Conservation (phyloP, 2,888 invertebrate species). For the Pyrgus malvae region DNA sequence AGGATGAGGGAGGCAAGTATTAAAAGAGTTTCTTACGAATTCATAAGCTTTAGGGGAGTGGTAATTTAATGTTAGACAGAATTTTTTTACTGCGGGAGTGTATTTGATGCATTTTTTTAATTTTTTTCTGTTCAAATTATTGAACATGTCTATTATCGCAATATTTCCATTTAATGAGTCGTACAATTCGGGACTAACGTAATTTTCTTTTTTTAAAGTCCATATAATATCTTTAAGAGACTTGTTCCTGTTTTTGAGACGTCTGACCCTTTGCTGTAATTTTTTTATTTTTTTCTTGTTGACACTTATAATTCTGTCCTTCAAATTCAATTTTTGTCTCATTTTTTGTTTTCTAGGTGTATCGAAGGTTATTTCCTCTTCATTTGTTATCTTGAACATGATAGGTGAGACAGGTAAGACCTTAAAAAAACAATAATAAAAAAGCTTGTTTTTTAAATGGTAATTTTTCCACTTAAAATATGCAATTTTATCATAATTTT, state of each 20-base stretch:
- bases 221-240: neutral
- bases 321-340: neutral
- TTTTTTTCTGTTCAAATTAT: constrained; percentile 9
- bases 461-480: no score
- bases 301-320: no score
- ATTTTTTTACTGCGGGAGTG: constrained; percentile 7
- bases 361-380: neutral
- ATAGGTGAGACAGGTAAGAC: no score
- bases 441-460: no score
- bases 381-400: no score
- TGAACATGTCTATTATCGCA: neutral
- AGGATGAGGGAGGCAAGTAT: constrained; percentile 1
- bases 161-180: constrained; percentile 9
- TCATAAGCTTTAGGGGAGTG: constrained; percentile 10
- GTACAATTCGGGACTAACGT: constrained; percentile 6
- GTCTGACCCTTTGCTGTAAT: neutral
- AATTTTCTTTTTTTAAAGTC: constrained; percentile 7
- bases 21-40: constrained; percentile 12
- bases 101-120: constrained; percentile 5
- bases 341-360: neutral
- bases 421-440: no score
- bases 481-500: no score
- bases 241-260: neutral
- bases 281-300: neutral
- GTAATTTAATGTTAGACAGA: constrained; percentile 6